phyloP scores from a whole-genome alignment of 2,113 vertebrate genomes.

The Hemiscyllium ocellatum region DNA sequence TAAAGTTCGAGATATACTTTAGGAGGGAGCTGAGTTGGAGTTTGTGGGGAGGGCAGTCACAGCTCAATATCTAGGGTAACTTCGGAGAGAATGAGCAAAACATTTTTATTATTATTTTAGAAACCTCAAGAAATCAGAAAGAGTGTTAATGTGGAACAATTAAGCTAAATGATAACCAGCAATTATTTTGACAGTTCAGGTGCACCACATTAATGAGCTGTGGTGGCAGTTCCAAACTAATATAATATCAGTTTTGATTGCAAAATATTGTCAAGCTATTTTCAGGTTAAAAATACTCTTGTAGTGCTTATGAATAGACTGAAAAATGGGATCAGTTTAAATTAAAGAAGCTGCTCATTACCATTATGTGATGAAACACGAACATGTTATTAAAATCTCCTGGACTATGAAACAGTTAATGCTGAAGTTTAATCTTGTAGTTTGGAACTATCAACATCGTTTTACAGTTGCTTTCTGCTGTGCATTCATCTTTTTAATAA shows the following conservation, averaged over 20 bases:
- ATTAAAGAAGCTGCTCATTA: background rate
- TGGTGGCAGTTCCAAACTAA: background rate
- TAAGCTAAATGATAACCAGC: slow-evolving; percentile 7
- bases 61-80: background rate
- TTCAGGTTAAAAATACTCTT: slow-evolving; percentile 16
- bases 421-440: background rate
- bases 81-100: background rate
- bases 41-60: background rate
- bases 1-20: background rate
- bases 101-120: background rate
- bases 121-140: background rate
- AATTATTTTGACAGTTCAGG: slow-evolving; percentile 5
- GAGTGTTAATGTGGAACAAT: background rate
- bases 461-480: no score
- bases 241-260: slow-evolving; percentile 5
- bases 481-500: background rate
- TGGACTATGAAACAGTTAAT: background rate
- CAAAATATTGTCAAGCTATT: slow-evolving; percentile 24
- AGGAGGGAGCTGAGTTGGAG: background rate
- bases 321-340: background rate
- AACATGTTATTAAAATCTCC: background rate
- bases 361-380: no score
- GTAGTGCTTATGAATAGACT: slow-evolving; percentile 4
- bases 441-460: background rate
- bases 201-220: background rate